Percentiles rank a stretch among this genome's conserved stretches.
Evolutionary conservation across 2,888 invertebrate genomes (phyloP).

Genomic region (Molanna angustata): DNA sequence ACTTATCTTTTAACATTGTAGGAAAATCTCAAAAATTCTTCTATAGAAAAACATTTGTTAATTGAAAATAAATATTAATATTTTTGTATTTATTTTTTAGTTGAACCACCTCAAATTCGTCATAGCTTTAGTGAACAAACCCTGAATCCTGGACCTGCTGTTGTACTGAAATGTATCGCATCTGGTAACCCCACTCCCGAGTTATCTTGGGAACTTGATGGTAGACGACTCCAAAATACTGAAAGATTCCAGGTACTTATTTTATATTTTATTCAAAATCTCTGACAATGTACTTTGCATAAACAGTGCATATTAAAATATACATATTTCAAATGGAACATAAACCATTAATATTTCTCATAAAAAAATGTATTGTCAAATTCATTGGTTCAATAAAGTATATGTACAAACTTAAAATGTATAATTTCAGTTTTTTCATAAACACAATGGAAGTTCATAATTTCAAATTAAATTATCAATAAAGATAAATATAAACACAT

Average conservation of each 20-base stretch:
- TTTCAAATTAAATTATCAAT: too few relatives aligned
- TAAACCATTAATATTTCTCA: too few relatives aligned
- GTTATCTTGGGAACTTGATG: slow-evolving; percentile 90
- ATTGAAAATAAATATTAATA: slow-evolving; percentile 1
- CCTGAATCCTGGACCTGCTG: slow-evolving; percentile 84
- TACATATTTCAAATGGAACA: too few relatives aligned
- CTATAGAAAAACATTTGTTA: neutral
- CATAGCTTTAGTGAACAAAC: slow-evolving; percentile 88
- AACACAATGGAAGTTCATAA: too few relatives aligned
- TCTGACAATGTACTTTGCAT: neutral
- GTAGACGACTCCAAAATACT: slow-evolving; percentile 73
- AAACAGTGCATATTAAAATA: neutral
- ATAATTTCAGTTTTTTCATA: too few relatives aligned
- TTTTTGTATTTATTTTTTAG: slow-evolving; percentile 43
- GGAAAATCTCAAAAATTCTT: too few relatives aligned
- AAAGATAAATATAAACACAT: too few relatives aligned
- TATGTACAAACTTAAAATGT: too few relatives aligned
- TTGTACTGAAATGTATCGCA: slow-evolving; percentile 87
- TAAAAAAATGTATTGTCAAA: too few relatives aligned
- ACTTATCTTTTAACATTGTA: neutral
- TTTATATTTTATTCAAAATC: slow-evolving; percentile 4
- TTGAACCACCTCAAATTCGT: slow-evolving; percentile 85
- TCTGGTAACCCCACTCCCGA: slow-evolving; percentile 94
- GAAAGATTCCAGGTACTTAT: slow-evolving; percentile 51
- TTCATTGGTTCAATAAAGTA: too few relatives aligned